A percentile compares a stretch with the other conserved stretches of the same genome.
These are phyloP conservation scores for Apodemus agrarius DNA, from an alignment of 2,797 vertebrate genomes.

Conservation along the genomic window DNA sequence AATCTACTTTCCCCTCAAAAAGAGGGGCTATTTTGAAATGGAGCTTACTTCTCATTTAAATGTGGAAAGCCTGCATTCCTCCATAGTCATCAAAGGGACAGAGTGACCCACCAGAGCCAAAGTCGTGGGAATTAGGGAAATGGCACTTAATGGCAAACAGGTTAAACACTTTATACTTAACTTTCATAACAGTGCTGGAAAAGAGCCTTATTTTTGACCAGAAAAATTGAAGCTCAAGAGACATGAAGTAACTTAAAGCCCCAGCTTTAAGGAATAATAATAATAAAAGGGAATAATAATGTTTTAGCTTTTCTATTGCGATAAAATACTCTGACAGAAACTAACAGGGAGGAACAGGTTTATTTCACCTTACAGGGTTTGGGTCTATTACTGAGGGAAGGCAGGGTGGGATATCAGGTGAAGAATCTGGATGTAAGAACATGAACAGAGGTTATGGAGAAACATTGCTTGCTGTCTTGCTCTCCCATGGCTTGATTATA, in stretches of 20 bases:
- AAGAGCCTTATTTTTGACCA: neutral
- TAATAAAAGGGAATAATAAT: neutral
- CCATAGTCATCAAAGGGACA: neutral
- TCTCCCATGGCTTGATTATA: neutral
- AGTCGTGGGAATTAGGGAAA: neutral
- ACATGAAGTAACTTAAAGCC: neutral
- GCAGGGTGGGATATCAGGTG: neutral
- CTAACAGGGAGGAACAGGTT: neutral
- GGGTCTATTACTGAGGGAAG: neutral
- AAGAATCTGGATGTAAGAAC: neutral
- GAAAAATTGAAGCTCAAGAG: slow-evolving; percentile 8
- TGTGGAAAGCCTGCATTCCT: neutral
- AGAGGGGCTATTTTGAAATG: neutral
- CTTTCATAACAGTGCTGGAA: neutral
- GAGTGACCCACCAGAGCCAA: neutral
- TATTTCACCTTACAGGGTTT: neutral
- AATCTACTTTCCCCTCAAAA: neutral
- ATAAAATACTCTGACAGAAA: neutral
- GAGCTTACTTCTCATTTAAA: neutral
- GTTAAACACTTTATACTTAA: neutral
- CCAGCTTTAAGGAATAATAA: no score
- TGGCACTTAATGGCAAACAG: neutral
- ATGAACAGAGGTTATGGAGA: neutral
- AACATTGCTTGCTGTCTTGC: neutral
- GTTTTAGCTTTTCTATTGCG: neutral